Conservation (phyloP, 2,888 invertebrate genomes). For the Pterobdella sp. region DNA sequence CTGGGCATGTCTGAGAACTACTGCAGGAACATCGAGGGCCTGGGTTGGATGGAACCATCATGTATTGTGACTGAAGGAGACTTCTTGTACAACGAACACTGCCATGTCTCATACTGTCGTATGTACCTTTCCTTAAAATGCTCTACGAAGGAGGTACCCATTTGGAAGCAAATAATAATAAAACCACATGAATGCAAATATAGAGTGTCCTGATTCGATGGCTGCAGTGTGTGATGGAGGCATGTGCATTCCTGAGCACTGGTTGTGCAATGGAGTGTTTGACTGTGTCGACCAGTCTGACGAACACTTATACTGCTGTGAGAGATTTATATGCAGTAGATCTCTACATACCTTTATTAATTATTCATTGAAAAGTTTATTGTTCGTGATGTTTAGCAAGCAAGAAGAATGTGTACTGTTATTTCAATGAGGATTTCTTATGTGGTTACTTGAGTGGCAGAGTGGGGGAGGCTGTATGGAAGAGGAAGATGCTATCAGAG, state of each 20-base stretch:
- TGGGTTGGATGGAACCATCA: conserved; percentile 26
- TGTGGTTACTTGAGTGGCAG: conserved; percentile 18
- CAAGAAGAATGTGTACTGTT: conserved; percentile 19
- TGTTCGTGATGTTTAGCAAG: not conserved
- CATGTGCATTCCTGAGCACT: conserved; percentile 28
- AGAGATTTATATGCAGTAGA: not conserved
- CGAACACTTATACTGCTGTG: conserved; percentile 26
- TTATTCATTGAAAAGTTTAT: not conserved
- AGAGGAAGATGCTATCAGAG: not conserved
- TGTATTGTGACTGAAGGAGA: conserved; percentile 17
- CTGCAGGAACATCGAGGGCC: conserved; percentile 29
- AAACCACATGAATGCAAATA: not conserved
- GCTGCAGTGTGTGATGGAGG: conserved; percentile 27
- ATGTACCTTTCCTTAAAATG: no score
- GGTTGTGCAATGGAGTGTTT: conserved; percentile 30
- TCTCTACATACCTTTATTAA: not conserved
- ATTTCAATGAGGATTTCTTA: conserved; percentile 17
- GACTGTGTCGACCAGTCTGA: conserved; percentile 31
- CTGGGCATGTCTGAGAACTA: conserved; percentile 27
- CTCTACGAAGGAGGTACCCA: not conserved
- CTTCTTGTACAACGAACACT: not conserved
- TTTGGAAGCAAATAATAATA: no score
- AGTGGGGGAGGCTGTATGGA: conserved; percentile 14
- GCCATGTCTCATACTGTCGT: conserved; percentile 31
- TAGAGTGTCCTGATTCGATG: conserved; percentile 15